Evolutionary conservation across 2,888 invertebrate genomes (phyloP).

Genomic region (Stegophylla sp.): DNA sequence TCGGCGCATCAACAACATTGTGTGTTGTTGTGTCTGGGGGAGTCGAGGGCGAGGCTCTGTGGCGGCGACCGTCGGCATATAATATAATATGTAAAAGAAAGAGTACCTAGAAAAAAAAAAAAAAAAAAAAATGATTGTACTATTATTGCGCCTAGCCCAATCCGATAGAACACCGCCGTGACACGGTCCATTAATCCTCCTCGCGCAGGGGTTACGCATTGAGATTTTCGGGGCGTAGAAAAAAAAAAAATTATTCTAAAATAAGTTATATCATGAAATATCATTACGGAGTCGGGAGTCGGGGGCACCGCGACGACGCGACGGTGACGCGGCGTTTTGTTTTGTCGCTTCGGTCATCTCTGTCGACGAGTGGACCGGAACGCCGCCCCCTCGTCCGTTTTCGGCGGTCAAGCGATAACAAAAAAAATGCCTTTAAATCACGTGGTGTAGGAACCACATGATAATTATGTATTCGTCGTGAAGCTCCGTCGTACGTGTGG

Average conservation of each 20-base stretch:
- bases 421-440: too few relatives aligned
- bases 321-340: constrained; percentile 27
- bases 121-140: neutral
- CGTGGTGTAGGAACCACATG: too few relatives aligned
- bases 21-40: neutral
- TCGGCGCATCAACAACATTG: neutral
- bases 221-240: constrained; percentile 17
- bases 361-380: neutral
- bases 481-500: too few relatives aligned
- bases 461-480: too few relatives aligned
- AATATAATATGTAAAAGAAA: constrained; percentile 8
- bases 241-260: neutral
- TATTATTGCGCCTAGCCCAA: neutral
- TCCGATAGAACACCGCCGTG: constrained; percentile 6
- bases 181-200: constrained; percentile 29
- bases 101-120: too few relatives aligned
- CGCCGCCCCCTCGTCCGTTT: neutral
- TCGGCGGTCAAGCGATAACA: neutral
- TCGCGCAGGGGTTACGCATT: constrained; percentile 37
- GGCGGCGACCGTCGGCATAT: neutral
- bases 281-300: neutral
- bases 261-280: neutral
- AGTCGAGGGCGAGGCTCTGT: constrained; percentile 46
- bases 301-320: neutral
- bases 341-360: neutral